Evolutionary conservation across 2,797 vertebrate genomes (phyloP).

Genomic region (Linurgus olivaceus): DNA sequence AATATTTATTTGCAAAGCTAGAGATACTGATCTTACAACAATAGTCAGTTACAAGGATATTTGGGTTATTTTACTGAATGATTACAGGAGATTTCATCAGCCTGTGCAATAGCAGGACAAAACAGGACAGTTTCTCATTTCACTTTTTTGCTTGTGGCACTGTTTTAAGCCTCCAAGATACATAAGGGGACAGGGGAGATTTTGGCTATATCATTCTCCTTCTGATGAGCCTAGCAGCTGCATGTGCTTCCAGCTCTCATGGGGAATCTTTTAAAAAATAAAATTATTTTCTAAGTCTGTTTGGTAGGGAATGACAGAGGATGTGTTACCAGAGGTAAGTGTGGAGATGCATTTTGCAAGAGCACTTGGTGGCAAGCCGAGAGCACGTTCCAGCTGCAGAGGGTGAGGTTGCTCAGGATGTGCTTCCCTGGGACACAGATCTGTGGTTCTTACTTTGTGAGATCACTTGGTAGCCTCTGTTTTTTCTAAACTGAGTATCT

Average conservation of each 20-base stretch:
- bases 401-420: accelerated
- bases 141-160: not conserved
- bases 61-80: not conserved
- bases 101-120: not conserved
- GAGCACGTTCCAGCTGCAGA: accelerated
- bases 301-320: not conserved
- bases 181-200: not conserved
- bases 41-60: not conserved
- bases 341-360: not conserved
- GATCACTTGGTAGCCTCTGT: accelerated
- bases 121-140: not conserved
- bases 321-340: not conserved
- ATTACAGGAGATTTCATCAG: not conserved
- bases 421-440: not conserved
- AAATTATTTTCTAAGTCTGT: not conserved
- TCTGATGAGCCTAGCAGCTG: not conserved
- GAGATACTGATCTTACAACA: not conserved
- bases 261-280: not conserved
- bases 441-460: not conserved
- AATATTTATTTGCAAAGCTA: not conserved
- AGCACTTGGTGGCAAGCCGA: not conserved
- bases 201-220: not conserved
- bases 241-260: not conserved
- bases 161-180: not conserved
- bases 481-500: not conserved